A percentile compares a stretch with the other conserved stretches of the same genome.
phyloP scores from a whole-genome alignment of 2,797 vertebrate species.

The Zenarchopterus dispar region DNA sequence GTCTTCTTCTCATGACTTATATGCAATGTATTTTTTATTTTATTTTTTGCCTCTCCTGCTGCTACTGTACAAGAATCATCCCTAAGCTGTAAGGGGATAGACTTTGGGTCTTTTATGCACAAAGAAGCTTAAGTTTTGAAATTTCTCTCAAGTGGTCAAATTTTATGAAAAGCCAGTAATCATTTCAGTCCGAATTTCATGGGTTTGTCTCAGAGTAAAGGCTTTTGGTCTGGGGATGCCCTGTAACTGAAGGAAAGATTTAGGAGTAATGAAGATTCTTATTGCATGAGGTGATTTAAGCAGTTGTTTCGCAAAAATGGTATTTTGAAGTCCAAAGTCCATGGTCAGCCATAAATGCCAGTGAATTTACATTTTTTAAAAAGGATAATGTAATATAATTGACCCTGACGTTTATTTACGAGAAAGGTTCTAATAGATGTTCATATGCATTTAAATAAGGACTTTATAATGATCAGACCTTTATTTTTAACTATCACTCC shows the following conservation, averaged over 20 bases:
- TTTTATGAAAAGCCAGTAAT: slow-evolving; percentile 67
- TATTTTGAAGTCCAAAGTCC: slow-evolving; percentile 14
- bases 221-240: slow-evolving; percentile 32
- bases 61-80: slow-evolving; percentile 43
- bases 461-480: no score
- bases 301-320: background rate
- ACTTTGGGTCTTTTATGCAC: slow-evolving; percentile 66
- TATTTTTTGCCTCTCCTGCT: slow-evolving; percentile 28
- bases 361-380: background rate
- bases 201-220: slow-evolving; percentile 48
- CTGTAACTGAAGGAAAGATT: slow-evolving; percentile 43
- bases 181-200: slow-evolving; percentile 63
- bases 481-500: no score
- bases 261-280: slow-evolving; percentile 26
- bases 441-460: no score
- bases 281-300: slow-evolving; percentile 10
- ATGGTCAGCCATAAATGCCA: background rate
- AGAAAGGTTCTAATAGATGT: no score
- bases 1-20: slow-evolving; percentile 32
- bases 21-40: slow-evolving; percentile 36
- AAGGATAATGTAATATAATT: background rate
- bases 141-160: slow-evolving; percentile 60
- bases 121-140: slow-evolving; percentile 71
- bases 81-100: slow-evolving; percentile 66
- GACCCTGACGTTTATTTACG: no score